Conservation (phyloP, 2,797 vertebrate species). For the Takifugu rubripes region DNA sequence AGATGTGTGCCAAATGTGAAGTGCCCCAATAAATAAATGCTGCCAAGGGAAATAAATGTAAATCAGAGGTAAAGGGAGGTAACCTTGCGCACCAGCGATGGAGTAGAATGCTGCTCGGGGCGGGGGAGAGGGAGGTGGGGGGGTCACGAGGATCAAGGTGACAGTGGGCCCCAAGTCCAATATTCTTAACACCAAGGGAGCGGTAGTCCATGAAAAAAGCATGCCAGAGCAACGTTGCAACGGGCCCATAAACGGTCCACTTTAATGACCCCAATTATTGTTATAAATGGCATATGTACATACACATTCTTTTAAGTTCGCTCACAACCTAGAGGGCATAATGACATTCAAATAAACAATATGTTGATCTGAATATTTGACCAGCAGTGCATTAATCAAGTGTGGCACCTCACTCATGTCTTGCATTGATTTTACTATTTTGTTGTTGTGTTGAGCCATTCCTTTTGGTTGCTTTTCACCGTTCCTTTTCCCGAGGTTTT, state of each 20-base stretch:
- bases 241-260: slow-evolving; percentile 66
- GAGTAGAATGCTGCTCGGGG: slow-evolving; percentile 66
- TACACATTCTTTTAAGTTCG: slow-evolving; percentile 48
- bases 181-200: slow-evolving; percentile 72
- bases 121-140: slow-evolving; percentile 23
- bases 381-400: slow-evolving; percentile 10
- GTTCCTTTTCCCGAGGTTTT: slow-evolving; percentile 25
- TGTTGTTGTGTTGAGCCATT: not conserved
- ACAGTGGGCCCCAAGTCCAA: slow-evolving; percentile 71
- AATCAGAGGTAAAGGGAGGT: slow-evolving; percentile 76
- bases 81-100: slow-evolving; percentile 67
- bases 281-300: slow-evolving; percentile 60
- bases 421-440: slow-evolving; percentile 12
- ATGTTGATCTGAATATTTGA: slow-evolving; percentile 31
- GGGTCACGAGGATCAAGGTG: slow-evolving; percentile 78
- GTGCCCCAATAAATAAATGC: slow-evolving; percentile 81
- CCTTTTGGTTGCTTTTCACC: not conserved
- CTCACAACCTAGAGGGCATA: slow-evolving; percentile 19
- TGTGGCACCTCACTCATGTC: slow-evolving; percentile 7
- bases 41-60: slow-evolving; percentile 77
- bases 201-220: slow-evolving; percentile 75
- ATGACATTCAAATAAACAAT: slow-evolving; percentile 29
- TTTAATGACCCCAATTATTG: slow-evolving; percentile 72
- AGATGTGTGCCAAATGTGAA: slow-evolving; percentile 79
- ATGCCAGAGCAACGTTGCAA: slow-evolving; percentile 57